Evolutionary conservation across 2,888 invertebrate genomes (phyloP), one percentile per base, ranked within the genome.

Genomic region (Cryptosula pallasiana): DNA sequence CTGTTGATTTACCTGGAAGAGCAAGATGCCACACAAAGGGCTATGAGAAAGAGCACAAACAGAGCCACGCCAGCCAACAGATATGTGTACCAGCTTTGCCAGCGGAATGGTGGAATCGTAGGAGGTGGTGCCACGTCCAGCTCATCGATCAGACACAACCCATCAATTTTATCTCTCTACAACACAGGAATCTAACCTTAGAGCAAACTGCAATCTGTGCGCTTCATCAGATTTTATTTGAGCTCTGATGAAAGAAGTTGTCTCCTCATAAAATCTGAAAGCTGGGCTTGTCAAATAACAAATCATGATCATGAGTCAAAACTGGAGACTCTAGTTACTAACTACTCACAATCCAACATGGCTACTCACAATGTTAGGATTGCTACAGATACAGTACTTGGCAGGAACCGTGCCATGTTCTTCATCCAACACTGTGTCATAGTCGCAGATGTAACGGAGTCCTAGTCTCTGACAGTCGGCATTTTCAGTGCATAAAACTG

Each of bases 331-430:
- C n/a, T n/a, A n/a, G n/a, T n/a, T n/a, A n/a, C n/a, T n/a, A n/a
- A n/a, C n/a, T n/a, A n/a, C n/a, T n/a, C n/a, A n/a, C n/a, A n/a
- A n/a, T n/a, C n/a, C n/a, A n/a, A n/a, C n/a, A n/a, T n/a, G n/a
- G n/a, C n/a, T 57, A 57, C 57, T n/a, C 32, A 63, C 63, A 20
- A 63, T 9, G 63, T 63, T 63, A 25, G 63, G 63, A 32, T 63
- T 63, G 34, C 63, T 63, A 32, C 63, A 63, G 29, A 63, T 27
- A 63, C 63, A 63, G n/a, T 63, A 63, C 27, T 63, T 63, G 32
- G 63, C 13, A 29, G 63, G 32, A 13, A 13, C 9, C 32, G 27
- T 27, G 32, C 32, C 63, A 34, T 63, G 27, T 32, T 63, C 63
- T n/a, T 13, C 13, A 27, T 63, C 63, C 9, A 63, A n/a, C 5